These are phyloP conservation scores for Chlamydotis undulata DNA, from an alignment of 2,113 vertebrate genomes.

Conservation along the genomic window DNA sequence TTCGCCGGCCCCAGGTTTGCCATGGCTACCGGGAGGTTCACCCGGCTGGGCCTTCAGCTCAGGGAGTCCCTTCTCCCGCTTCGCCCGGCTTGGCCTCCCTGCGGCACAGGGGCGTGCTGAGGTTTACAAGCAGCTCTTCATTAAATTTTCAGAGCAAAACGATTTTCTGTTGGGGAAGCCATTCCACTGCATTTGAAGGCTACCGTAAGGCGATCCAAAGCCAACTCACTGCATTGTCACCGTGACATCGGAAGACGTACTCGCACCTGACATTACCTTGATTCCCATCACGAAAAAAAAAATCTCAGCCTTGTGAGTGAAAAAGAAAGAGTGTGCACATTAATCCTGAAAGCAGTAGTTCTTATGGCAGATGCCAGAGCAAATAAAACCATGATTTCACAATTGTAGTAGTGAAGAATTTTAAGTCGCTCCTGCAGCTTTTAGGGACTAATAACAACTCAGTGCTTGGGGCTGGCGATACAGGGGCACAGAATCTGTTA, in stretches of 20 bases:
- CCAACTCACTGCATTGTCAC: neutral
- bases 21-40: neutral
- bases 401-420: neutral
- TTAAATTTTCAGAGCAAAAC: neutral
- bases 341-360: neutral
- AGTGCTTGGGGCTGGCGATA: neutral
- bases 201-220: neutral
- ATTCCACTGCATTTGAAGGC: neutral
- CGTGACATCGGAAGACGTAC: fast-evolving
- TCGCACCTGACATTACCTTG: neutral
- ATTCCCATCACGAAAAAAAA: neutral
- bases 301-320: neutral
- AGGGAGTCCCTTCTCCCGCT: neutral
- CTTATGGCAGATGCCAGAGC: neutral
- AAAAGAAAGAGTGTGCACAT: fast-evolving
- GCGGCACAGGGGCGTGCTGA: neutral
- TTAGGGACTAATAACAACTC: neutral
- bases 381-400: neutral
- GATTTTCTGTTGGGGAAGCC: neutral
- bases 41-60: too few relatives aligned
- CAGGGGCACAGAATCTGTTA: neutral
- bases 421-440: neutral
- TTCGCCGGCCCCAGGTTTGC: neutral
- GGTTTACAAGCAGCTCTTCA: neutral
- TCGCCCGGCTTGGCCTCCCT: neutral